phyloP scores from a whole-genome alignment of 2,888 invertebrate genomes.

The Sinohyriopsis cumingii region DNA sequence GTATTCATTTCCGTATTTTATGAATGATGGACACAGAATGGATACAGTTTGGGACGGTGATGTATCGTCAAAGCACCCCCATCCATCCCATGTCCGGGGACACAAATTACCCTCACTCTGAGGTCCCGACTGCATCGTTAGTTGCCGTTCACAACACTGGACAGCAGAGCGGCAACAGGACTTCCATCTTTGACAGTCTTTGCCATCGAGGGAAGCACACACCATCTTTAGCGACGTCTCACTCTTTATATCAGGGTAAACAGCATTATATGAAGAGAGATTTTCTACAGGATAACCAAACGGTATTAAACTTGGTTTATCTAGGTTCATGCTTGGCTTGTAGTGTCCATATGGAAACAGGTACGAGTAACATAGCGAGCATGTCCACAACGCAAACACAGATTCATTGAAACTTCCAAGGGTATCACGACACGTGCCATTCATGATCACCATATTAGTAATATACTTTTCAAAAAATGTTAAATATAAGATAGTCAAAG shows the following conservation, averaged over 20 bases:
- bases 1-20: conserved; percentile 72
- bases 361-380: conserved; percentile 46
- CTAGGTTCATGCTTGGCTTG: conserved; percentile 8
- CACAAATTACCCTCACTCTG: conserved; percentile 20
- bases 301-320: background rate
- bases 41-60: conserved; percentile 53
- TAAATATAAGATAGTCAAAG: no score
- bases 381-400: conserved; percentile 34
- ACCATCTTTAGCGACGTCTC: conserved; percentile 13
- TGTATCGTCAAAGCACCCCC: conserved; percentile 53
- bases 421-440: conserved; percentile 20
- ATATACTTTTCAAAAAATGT: no score
- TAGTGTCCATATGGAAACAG: conserved; percentile 30
- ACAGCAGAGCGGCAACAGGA: conserved; percentile 45
- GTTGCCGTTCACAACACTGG: conserved; percentile 45
- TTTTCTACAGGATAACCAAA: no score
- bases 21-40: conserved; percentile 46
- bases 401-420: conserved; percentile 21
- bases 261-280: no score
- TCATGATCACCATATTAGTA: no score
- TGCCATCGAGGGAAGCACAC: conserved; percentile 32
- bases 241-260: no score
- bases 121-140: background rate
- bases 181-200: conserved; percentile 46
- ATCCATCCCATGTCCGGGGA: conserved; percentile 61